Conservation (phyloP, 2,113 vertebrate genomes). For the Muntiacus muntjak region DNA sequence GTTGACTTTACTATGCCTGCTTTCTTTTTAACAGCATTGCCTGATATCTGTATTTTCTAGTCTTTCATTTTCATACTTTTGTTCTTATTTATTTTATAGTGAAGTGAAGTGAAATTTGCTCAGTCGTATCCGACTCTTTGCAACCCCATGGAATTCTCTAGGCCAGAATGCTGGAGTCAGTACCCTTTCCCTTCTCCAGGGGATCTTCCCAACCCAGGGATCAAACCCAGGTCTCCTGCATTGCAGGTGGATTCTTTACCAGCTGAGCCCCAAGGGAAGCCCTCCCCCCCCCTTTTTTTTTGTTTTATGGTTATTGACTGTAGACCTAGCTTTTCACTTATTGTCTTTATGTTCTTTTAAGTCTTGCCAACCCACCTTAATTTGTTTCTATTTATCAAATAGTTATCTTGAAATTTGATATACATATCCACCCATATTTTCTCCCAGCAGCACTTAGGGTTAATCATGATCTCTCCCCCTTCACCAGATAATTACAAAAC, state of each 20-base stretch:
- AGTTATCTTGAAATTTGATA: background rate
- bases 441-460: background rate
- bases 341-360: background rate
- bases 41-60: background rate
- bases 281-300: background rate
- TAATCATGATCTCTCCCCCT: background rate
- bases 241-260: background rate
- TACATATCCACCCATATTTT: background rate
- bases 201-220: background rate
- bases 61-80: constrained; percentile 12
- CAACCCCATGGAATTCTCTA: background rate
- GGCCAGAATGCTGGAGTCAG: background rate
- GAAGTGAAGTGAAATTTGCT: background rate
- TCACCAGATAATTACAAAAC: background rate
- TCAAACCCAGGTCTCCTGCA: background rate
- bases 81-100: background rate
- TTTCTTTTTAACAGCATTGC: constrained; percentile 6
- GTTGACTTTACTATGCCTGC: background rate
- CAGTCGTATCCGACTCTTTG: background rate
- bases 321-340: background rate
- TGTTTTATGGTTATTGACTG: background rate
- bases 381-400: background rate
- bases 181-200: background rate
- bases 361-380: background rate
- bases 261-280: background rate